Base-by-base conservation (phyloP, 2,113 vertebrate species). In the Pachyramphus minor region DNA sequence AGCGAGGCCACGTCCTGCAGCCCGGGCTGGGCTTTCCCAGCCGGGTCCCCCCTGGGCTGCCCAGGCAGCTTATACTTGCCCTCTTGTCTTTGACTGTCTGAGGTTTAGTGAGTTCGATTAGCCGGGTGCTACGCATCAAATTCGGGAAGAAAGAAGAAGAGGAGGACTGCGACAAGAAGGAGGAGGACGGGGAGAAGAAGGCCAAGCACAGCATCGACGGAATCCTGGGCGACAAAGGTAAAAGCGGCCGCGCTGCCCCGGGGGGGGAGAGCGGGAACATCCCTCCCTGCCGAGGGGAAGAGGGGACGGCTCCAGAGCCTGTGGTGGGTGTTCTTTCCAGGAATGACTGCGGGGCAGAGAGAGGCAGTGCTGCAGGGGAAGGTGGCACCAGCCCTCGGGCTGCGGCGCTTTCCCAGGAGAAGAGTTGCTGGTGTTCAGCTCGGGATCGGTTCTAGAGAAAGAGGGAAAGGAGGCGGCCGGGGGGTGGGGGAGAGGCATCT, bases 111-210 rank as follows among this genome's bases (percentile, higher is more conserved):
- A 99, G 99, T 98, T 99, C 99, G 98, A 99, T 99, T 98, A 99
- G 99, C 98, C 99, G 99, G 60, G 99, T 99, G 98, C 99, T 99
- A 98, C 99, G 99, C 98, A 99, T 99, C 98, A 99, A 99, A 97
- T 99, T 99, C 98, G 99, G 99, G 98, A 99, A 99, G 98, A 99
- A 99, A 96, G 99, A 99, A 98, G 99, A 99, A 84, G 99, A 99
- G 30, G 99, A 99, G 44, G 99, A 99, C 39, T 98, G 98, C 33
- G 99, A 99, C 96, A 99, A 99, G 98, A 99, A 99, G 94, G 99
- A 99, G 91, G 99, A 99, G 76, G 99, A 99, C 18, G 98, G 99
- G n/a, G 99, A 99, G 97, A 99, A 99, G 98, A 99, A 99, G 96
- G 99, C 99, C 96, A 99, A 99, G 93, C 99, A 99, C 98, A 99